A percentile compares a stretch with the other conserved stretches of the same genome.
Conservation (phyloP, 2,888 invertebrate species). For the Chymomyza fuscimana region DNA sequence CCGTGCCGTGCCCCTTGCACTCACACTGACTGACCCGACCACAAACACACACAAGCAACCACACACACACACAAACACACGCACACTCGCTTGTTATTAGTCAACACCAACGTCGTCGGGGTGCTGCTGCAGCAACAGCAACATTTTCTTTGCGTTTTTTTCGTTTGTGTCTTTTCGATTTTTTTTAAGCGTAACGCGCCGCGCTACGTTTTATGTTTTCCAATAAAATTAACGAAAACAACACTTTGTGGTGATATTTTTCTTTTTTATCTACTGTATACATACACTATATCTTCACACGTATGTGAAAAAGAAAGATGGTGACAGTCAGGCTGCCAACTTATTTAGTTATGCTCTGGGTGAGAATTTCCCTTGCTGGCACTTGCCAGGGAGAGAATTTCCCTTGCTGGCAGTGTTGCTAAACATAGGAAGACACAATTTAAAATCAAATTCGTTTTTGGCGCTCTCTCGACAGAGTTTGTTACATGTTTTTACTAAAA, state of each 20-base stretch:
- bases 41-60: constrained; percentile 4
- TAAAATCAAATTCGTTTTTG: neutral
- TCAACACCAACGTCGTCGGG: constrained; percentile 51
- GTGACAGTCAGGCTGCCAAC: neutral
- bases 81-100: constrained; percentile 54
- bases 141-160: constrained; percentile 41
- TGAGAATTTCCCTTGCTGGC: neutral
- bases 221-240: constrained; percentile 44
- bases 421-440: neutral
- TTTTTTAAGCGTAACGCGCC: constrained; percentile 2
- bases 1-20: constrained; percentile 40
- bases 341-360: neutral
- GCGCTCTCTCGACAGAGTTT: too few relatives aligned
- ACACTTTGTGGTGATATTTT: constrained; percentile 15
- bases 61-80: constrained; percentile 24
- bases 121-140: constrained; percentile 24
- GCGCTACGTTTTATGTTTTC: constrained; percentile 25
- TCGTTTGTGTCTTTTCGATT: constrained; percentile 22
- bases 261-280: constrained; percentile 4
- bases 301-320: neutral
- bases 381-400: neutral
- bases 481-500: too few relatives aligned
- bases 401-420: neutral
- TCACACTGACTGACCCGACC: constrained; percentile 12
- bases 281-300: neutral